Base-by-base conservation (phyloP, 2,113 vertebrate species). In the Psilopogon haemacephalus region DNA sequence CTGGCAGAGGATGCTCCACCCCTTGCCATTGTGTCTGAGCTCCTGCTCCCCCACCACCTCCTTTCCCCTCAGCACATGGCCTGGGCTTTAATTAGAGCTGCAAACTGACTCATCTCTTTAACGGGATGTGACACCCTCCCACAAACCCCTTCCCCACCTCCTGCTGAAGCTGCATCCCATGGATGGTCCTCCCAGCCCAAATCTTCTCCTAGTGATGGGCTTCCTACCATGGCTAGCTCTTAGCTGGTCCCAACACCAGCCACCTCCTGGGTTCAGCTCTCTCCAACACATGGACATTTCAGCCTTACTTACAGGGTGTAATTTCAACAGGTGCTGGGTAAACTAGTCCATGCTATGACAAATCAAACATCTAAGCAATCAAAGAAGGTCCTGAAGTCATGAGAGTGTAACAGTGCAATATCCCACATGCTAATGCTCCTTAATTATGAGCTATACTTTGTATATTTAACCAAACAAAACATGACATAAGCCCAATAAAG, bases 81-180 rank as follows among this genome's bases (percentile, higher is more conserved):
- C 88, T 7, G 24, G 64, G 70, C 35, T 80, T 88, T 91, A 88
- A 80, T 84, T 88, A 88, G 84, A 88, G 81, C 44, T 85, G 64
- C 75, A 64, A 42, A 80, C 27, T 81, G 88, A 88, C 80, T 84
- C 88, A 84, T 67, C 38, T 48, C 58, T 79, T 79, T 60, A 67
- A 64, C 5, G 32, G 60, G 84, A 65, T 60, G 74, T 2, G 28
- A 71, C 80, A 80, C 35, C 75, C 64, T 65, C 78, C 68, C 88
- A 58, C 67, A 0, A 56, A 37, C 33, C 63, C 78, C 50, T 8
- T 84, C 73, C 18, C 63, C 18, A 60, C 37, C 30, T 65, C 84
- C 58, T 0, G 3, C 62, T 52, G 60, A 82, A 30, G 62, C 71
- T 78, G 26, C 26, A 11, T 73, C 56, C 78, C 50, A 58, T 4